phyloP scores from a whole-genome alignment of 2,113 vertebrate genomes.

The Silurus asotus region DNA sequence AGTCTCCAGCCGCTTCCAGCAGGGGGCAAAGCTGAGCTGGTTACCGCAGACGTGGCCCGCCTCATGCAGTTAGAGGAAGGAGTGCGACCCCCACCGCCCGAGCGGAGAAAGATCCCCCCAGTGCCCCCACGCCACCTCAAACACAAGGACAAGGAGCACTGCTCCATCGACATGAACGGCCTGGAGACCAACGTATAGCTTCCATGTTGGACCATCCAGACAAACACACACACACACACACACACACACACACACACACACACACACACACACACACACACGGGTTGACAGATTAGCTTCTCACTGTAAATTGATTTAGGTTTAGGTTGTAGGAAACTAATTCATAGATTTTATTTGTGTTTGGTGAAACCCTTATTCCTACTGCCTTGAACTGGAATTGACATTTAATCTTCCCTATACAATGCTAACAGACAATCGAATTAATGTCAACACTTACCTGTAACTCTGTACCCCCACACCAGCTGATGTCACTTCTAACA shows the following conservation, averaged over 20 bases:
- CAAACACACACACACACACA: too few relatives aligned
- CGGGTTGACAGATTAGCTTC: neutral
- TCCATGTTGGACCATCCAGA: neutral
- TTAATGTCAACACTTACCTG: neutral
- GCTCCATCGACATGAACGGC: conserved; percentile 91
- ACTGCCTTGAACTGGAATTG: neutral
- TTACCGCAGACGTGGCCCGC: conserved; percentile 73
- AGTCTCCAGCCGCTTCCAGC: conserved; percentile 67
- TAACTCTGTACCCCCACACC: neutral
- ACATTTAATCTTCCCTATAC: too few relatives aligned
- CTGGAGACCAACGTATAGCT: conserved; percentile 84
- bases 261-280: neutral
- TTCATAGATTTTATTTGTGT: neutral
- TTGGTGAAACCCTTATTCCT: neutral
- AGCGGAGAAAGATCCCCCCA: conserved; percentile 73
- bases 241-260: neutral
- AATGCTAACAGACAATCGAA: neutral
- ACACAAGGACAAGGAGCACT: conserved; percentile 80
- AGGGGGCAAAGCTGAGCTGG: conserved; percentile 75
- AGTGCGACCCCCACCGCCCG: conserved; percentile 58
- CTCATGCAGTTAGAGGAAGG: conserved; percentile 85
- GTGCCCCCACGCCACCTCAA: conserved; percentile 75
- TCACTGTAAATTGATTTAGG: neutral
- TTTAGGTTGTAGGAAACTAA: neutral
- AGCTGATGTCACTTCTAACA: neutral